Base-by-base conservation (phyloP, 2,797 vertebrate species). In the Poeciliopsis presidionis region DNA sequence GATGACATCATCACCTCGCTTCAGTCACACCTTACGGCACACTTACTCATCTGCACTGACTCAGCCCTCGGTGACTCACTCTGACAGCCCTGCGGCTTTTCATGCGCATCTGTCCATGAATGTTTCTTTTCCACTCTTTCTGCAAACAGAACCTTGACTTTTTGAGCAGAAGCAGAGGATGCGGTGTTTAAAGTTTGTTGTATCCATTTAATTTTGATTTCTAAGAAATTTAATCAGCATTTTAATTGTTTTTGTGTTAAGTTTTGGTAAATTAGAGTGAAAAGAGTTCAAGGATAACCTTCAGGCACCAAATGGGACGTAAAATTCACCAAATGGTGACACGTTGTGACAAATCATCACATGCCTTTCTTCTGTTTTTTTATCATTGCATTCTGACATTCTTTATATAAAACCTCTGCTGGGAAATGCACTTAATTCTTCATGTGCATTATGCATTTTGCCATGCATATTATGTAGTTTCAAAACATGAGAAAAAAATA, bases 21-120 rank as follows among this genome's bases (percentile, higher is more conserved):
- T 73, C 7, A 43, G 43, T 81, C 8, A 28, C 6, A 67, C 55
- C 7, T 55, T 73, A 61, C 13, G 30, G 41, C 55, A 4, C 46
- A 45, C 12, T 89, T 81, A 79, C 75, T 89, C 79, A 79, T 85
- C 81, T 61, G 47, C 36, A 59, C 7, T 90, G 82, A 88, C 86
- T 92, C 90, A 89, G 47, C 51, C 71, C 3, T 41, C 6, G 13
- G 77, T 91, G 90, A 92, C 80, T 90, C 90, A 85, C n/a, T 39
- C 73, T 72, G 63, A 22, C 41, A 57, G 11, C 65, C 41, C 69
- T 84, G 70, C 67, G 82, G 8, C 59, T 51, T 28, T 28, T 78
- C 53, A 81, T 28, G 82, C 71, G 70, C 28, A 1, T 79, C 46
- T 75, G 76, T 85, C 81, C 73, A 82, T 83, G 65, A 81, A 28